Evolutionary conservation across 2,888 invertebrate species (phyloP).

Genomic region (Heteromurus nitidus): DNA sequence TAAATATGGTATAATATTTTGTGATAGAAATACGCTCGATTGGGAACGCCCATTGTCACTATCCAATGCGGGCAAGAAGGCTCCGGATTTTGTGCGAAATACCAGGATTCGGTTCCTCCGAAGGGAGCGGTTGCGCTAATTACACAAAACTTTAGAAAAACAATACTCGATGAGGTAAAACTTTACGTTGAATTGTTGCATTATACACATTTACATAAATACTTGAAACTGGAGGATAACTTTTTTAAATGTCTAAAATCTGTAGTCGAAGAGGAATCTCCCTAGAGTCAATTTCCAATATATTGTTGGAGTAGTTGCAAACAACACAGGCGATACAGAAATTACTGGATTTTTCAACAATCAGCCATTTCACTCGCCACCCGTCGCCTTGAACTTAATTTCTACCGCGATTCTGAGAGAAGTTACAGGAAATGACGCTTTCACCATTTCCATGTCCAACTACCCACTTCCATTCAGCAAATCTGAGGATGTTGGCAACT

Average conservation of each 20-base stretch:
- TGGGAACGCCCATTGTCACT: conserved; percentile 55
- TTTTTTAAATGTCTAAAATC: too few relatives aligned
- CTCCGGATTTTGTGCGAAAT: conserved; percentile 15
- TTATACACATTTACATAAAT: too few relatives aligned
- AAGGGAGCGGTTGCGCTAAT: too few relatives aligned
- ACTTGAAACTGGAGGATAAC: too few relatives aligned
- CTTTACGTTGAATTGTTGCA: too few relatives aligned
- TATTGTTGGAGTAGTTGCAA: conserved; percentile 74
- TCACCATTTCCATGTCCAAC: conserved; percentile 79
- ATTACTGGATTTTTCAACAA: conserved; percentile 86
- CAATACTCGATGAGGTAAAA: too few relatives aligned
- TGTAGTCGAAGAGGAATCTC: conserved; percentile 74
- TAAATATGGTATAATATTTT: too few relatives aligned
- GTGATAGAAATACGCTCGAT: conserved; percentile 50
- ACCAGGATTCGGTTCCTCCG: too few relatives aligned
- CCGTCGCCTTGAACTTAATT: conserved; percentile 81
- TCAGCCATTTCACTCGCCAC: conserved; percentile 85
- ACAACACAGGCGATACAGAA: conserved; percentile 69
- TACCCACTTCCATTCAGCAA: conserved; percentile 82
- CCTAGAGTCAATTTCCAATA: conserved; percentile 75
- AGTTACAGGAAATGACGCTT: neutral
- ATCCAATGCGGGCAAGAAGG: conserved; percentile 23
- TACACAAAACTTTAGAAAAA: too few relatives aligned
- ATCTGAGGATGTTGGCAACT: conserved; percentile 76
- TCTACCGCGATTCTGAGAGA: conserved; percentile 79